Evolutionary conservation across 1,140 invertebrate genomes (phyloP).

Genomic region (Charaxes varanes): DNA sequence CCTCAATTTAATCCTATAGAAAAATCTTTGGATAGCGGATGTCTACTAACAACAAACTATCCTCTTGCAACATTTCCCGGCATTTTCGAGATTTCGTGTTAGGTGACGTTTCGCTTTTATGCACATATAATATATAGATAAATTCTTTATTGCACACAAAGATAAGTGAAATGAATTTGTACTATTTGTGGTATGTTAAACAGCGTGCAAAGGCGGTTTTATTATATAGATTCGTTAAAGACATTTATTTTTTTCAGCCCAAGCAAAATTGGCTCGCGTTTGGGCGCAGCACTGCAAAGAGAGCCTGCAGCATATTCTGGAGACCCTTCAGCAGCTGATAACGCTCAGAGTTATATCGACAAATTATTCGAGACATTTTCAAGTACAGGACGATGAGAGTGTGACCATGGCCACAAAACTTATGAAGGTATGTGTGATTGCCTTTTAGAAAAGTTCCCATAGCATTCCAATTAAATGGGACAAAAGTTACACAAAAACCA

Average conservation of each 20-base stretch:
- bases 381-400: slow-evolving; percentile 88
- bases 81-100: too few species aligned
- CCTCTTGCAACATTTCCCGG: too few species aligned
- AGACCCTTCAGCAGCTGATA: slow-evolving; percentile 90
- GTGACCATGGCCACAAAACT: slow-evolving; percentile 89
- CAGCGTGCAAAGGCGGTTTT: too few species aligned
- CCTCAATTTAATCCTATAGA: too few species aligned
- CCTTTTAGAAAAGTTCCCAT: too few species aligned
- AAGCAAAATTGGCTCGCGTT: slow-evolving; percentile 85
- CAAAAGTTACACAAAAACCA: too few species aligned
- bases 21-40: too few species aligned
- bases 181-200: slow-evolving; percentile 3
- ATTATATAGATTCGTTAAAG: not conserved
- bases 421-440: slow-evolving; percentile 83
- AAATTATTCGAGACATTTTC: slow-evolving; percentile 82
- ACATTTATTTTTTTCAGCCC: slow-evolving; percentile 64
- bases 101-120: too few species aligned
- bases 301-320: slow-evolving; percentile 82
- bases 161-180: slow-evolving; percentile 4
- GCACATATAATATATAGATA: too few species aligned
- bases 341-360: slow-evolving; percentile 87
- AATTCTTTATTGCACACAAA: too few species aligned
- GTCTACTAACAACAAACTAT: too few species aligned
- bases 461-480: too few species aligned
- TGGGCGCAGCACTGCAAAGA: slow-evolving; percentile 85